phyloP scores from a whole-genome alignment of 2,888 invertebrate genomes.

The Cephus runcator region DNA sequence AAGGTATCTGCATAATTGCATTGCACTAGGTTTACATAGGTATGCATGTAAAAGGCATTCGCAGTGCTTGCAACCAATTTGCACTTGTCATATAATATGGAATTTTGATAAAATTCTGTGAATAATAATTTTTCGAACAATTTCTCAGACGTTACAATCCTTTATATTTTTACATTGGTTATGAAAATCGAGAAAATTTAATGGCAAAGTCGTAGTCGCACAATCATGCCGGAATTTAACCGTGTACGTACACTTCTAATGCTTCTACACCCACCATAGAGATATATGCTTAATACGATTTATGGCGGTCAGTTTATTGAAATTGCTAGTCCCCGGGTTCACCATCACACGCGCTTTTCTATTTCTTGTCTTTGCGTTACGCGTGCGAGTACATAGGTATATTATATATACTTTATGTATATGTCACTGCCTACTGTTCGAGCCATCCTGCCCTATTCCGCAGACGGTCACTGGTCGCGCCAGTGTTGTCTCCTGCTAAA shows the following conservation, averaged over 20 bases:
- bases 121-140: not conserved
- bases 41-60: not conserved
- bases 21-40: not conserved
- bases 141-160: not conserved
- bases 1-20: conserved; percentile 39
- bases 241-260: not conserved
- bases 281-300: conserved; percentile 32
- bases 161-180: not conserved
- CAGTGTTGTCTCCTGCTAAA: conserved; percentile 50
- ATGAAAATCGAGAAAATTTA: not conserved
- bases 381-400: not conserved
- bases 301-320: conserved; percentile 58
- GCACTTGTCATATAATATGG: not conserved
- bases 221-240: not conserved
- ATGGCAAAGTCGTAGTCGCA: not conserved
- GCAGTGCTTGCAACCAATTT: not conserved
- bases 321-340: conserved; percentile 31
- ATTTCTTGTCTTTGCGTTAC: not conserved
- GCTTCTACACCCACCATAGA: not conserved
- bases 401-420: not conserved
- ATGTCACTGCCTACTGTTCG: not conserved
- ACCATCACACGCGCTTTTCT: not conserved
- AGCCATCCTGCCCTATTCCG: not conserved
- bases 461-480: conserved; percentile 1
- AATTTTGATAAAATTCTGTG: not conserved